Conservation (phyloP, 2,797 vertebrate genomes). For the Enteromius fasciolatus region DNA sequence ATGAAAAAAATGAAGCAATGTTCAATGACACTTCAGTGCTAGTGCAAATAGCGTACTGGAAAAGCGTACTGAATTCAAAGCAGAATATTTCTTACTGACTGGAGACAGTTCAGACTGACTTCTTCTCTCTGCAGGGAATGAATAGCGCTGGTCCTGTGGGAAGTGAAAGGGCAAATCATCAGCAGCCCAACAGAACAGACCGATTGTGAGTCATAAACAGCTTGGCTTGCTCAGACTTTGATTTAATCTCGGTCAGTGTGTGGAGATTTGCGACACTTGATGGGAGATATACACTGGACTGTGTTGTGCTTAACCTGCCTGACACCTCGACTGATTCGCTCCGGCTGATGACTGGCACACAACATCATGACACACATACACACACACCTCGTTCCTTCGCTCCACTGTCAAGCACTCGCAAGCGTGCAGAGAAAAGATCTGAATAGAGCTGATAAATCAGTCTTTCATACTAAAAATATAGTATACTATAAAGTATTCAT, state of each 20-base stretch:
- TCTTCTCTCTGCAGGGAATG: background rate
- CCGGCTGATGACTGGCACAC: constrained; percentile 68
- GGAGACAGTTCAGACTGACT: background rate
- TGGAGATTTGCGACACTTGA: constrained; percentile 69
- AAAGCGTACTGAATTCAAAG: too few species aligned
- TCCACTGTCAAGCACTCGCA: constrained; percentile 17
- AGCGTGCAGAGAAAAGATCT: background rate
- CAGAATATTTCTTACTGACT: background rate
- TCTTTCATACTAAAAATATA: background rate
- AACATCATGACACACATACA: constrained; percentile 64
- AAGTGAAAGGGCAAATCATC: constrained; percentile 6
- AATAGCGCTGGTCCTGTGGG: background rate
- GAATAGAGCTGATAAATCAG: background rate
- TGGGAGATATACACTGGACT: constrained; percentile 70
- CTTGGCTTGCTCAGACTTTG: constrained; percentile 62
- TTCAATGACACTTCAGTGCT: too few species aligned
- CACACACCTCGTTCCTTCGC: background rate
- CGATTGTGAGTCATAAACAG: constrained; percentile 65
- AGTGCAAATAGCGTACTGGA: too few species aligned
- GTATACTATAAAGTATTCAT: background rate
- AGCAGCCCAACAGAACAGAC: background rate
- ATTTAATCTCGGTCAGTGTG: constrained; percentile 71
- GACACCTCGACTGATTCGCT: constrained; percentile 67
- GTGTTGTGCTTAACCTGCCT: constrained; percentile 72
- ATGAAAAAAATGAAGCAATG: too few species aligned